Evolutionary conservation across 92 coral and sea anemone species (phyloP).

Genomic region (Micromussa lordhowensis): DNA sequence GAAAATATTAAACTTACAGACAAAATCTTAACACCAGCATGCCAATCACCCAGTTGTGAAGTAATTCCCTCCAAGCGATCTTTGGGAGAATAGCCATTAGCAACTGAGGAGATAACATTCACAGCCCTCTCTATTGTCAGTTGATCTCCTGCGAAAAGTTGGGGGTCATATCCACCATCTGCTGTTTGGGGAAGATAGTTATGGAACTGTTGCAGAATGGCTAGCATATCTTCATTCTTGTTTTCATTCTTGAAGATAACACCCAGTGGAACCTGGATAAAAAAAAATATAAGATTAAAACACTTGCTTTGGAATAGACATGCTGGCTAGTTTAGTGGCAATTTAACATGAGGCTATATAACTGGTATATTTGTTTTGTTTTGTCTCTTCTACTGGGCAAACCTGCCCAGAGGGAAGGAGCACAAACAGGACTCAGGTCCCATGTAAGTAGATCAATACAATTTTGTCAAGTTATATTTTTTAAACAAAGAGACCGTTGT

Average conservation of each 20-base stretch:
- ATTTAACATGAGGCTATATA: background rate
- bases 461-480: background rate
- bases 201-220: constrained; percentile 64
- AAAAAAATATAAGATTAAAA: too few species aligned
- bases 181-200: constrained; percentile 55
- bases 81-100: constrained; percentile 64
- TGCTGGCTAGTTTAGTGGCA: too few species aligned
- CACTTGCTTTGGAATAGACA: too few species aligned
- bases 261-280: constrained; percentile 55
- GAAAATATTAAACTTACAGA: constrained; percentile 5
- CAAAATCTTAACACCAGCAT: constrained; percentile 70
- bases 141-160: constrained; percentile 67
- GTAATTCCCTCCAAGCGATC: constrained; percentile 66
- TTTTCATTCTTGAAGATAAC: constrained; percentile 64
- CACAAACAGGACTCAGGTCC: too few species aligned
- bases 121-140: constrained; percentile 70
- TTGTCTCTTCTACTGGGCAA: too few species aligned
- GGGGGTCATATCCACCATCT: constrained; percentile 48
- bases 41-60: constrained; percentile 72
- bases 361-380: too few species aligned
- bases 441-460: background rate
- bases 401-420: too few species aligned
- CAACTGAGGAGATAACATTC: constrained; percentile 63
- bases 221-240: constrained; percentile 68
- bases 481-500: too few species aligned